Evolutionary conservation across 1,140 invertebrate species (phyloP), one percentile per base, ranked within the genome.

Genomic region (Colletes gigas): DNA sequence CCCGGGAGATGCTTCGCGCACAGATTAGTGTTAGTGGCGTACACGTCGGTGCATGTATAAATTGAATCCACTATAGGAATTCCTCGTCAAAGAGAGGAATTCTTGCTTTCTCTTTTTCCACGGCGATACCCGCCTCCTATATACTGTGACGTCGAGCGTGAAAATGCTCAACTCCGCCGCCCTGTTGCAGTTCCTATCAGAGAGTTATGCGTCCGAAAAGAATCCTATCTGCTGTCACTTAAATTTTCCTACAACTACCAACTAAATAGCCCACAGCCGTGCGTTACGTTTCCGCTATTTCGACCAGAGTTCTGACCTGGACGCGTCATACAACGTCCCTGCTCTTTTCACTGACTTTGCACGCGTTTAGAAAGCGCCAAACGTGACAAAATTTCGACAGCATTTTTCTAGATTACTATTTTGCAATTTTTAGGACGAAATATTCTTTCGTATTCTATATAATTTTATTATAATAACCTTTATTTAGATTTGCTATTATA

Each of bases 41-140:
- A 66, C 70, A 79, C 44, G 70, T 19, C 60, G 70, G 65, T 79
- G 72, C 77, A 55, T 66, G 60, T 65, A 73, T 79, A 79, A 79
- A 73, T 79, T 79, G 77, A 73, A 79, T 73, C 59, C 70, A 65
- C 69, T 79, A 85, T 86, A 84, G 82, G 84, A 85, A 86, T 81
- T 87, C 84, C 82, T 82, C 86, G 87, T 89, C 83, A 79, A 79
- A 87, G 89, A 89, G 87, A 75, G 82, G 82, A 83, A 90, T 89
- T 90, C 81, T 86, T 86, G 78, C 81, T 76, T 80, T 55, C 78
- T 81, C 85, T 84, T 81, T 84, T 81, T 84, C 80, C 72, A 30
- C 30, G 15, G 21, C 77, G 52, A 79, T 79, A 73, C 60, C 60
- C 52, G 69, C 57, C 66, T 81, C 62, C 76, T 75, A 71, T 70